Evolutionary conservation across 2,113 vertebrate genomes (phyloP).

Genomic region (Salvator merianae): DNA sequence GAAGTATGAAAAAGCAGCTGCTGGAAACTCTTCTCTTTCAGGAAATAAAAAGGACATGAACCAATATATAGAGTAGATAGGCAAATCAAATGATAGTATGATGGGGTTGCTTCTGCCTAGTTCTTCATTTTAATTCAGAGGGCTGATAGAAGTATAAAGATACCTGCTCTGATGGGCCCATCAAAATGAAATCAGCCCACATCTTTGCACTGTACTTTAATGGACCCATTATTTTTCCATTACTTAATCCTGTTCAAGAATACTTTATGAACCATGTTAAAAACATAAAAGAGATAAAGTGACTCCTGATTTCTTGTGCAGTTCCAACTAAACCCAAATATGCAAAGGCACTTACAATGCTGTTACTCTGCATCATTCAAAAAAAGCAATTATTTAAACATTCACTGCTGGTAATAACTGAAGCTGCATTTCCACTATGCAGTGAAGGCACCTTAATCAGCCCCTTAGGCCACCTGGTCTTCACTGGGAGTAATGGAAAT

Average conservation of each 20-base stretch:
- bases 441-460: too few species aligned
- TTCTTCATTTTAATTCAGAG: neutral
- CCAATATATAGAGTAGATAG: neutral
- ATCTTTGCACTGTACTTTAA: constrained; percentile 18
- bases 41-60: neutral
- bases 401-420: neutral
- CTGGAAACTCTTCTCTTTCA: neutral
- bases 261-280: constrained; percentile 9
- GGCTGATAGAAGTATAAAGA: neutral
- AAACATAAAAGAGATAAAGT: neutral
- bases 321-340: neutral
- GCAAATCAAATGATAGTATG: neutral
- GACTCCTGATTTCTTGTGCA: neutral
- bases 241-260: constrained; percentile 3
- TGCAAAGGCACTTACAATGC: neutral
- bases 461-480: too few species aligned
- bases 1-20: neutral
- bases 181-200: neutral
- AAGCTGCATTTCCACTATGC: too few species aligned
- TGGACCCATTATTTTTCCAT: constrained; percentile 11
- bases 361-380: neutral
- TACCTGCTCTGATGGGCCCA: neutral
- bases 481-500: too few species aligned
- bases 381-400: neutral
- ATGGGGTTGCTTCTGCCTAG: neutral